Conservation (phyloP, 2,797 vertebrate genomes). For the Macropus fuliginosus region DNA sequence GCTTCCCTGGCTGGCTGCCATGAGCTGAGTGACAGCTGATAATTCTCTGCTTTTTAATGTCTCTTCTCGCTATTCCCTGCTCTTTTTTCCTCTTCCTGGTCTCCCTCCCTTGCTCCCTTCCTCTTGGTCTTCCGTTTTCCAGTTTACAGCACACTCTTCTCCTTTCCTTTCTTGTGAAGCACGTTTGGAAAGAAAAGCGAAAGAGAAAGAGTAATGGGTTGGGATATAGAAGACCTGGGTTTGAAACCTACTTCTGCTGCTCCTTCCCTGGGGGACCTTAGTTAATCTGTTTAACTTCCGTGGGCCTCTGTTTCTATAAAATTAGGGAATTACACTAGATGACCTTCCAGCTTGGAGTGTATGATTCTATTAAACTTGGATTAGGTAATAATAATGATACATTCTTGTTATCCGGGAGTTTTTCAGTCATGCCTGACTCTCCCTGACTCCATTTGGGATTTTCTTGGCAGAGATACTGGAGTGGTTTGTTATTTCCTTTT, state of each 20-base stretch:
- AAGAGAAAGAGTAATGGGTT: background rate
- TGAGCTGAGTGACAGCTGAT: conserved; percentile 63
- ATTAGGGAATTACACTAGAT: background rate
- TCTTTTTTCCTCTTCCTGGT: background rate
- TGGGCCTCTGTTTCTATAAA: background rate
- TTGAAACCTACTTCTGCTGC: background rate
- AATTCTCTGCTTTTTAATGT: conserved; percentile 70
- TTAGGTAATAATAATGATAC: background rate
- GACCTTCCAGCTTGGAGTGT: background rate
- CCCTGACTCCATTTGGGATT: background rate
- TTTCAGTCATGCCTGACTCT: background rate
- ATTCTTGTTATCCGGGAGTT: background rate
- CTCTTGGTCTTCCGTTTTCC: background rate
- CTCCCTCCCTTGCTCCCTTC: background rate
- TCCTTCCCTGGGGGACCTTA: background rate
- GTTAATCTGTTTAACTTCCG: background rate
- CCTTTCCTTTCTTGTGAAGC: background rate
- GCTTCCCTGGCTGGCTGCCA: conserved; percentile 68
- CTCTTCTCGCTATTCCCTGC: conserved; percentile 51
- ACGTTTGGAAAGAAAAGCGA: background rate
- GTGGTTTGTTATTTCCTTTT: background rate
- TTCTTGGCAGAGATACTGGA: background rate
- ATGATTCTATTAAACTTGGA: background rate
- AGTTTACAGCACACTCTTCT: accelerated
- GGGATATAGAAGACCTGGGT: background rate